phyloP scores from a whole-genome alignment of 2,888 invertebrate species.

The Drosophila mercatorum region DNA sequence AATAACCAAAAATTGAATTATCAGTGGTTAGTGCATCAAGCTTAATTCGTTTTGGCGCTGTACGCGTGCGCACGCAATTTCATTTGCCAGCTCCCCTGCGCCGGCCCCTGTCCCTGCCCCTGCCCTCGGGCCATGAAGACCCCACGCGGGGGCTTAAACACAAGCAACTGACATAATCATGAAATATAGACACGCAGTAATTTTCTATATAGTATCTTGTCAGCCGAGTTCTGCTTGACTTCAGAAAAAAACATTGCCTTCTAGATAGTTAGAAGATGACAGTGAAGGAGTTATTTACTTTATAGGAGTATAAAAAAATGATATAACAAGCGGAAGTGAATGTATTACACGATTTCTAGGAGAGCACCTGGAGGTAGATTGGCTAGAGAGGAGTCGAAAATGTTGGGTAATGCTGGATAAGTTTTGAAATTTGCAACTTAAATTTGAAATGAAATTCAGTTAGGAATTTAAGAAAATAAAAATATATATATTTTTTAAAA shows the following conservation, averaged over 20 bases:
- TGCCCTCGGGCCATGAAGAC: slow-evolving; percentile 13
- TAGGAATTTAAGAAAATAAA: no score
- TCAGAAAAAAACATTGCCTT: slow-evolving; percentile 5
- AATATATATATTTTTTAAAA: no score
- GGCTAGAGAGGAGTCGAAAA: no score
- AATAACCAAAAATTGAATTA: slow-evolving; percentile 79
- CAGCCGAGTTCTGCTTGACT: slow-evolving; percentile 3
- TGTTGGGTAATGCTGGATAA: no score
- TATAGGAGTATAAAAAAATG: background rate
- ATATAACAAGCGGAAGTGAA: background rate
- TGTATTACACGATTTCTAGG: background rate
- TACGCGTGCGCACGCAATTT: slow-evolving; percentile 83
- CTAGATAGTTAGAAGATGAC: slow-evolving; percentile 1
- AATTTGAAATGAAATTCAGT: no score
- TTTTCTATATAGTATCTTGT: slow-evolving; percentile 21
- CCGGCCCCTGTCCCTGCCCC: slow-evolving; percentile 3
- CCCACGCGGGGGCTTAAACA: slow-evolving; percentile 70
- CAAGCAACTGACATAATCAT: slow-evolving; percentile 82
- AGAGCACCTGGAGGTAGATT: background rate
- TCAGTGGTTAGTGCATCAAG: slow-evolving; percentile 79
- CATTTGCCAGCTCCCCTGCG: slow-evolving; percentile 8
- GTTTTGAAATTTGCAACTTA: no score
- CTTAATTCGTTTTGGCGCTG: slow-evolving; percentile 83
- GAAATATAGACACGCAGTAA: slow-evolving; percentile 81
- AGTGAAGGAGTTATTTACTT: background rate